Percentiles rank a stretch among this genome's conserved stretches.
These are phyloP conservation scores for Cheirogaleus medius DNA, from an alignment of 2,113 vertebrate genomes.

Conservation along the genomic window DNA sequence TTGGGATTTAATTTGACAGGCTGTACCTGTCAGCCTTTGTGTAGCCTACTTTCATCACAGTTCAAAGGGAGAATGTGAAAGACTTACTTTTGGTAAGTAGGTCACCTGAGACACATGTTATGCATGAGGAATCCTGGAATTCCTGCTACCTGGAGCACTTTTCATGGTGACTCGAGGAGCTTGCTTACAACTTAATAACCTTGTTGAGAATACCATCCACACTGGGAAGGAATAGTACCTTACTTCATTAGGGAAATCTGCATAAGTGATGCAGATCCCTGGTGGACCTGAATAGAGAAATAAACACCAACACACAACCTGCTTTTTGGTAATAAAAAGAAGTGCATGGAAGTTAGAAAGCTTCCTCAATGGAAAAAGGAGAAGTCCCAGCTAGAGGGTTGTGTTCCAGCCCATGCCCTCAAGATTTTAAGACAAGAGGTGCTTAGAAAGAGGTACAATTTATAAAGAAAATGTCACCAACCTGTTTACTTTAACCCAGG, in stretches of 20 bases:
- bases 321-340: conserved; percentile 13
- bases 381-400: background rate
- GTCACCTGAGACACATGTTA: conserved; percentile 5
- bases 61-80: conserved; percentile 55
- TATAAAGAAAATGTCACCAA: background rate
- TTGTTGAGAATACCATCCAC: background rate
- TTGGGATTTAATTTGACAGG: conserved; percentile 47
- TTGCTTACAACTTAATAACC: background rate
- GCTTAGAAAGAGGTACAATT: background rate
- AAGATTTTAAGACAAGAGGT: background rate
- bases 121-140: conserved; percentile 1
- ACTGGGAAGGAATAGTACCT: background rate
- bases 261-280: background rate
- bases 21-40: conserved; percentile 17
- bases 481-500: background rate
- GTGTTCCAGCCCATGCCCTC: background rate
- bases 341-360: background rate
- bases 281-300: background rate
- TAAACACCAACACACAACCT: background rate
- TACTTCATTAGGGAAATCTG: background rate
- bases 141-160: background rate
- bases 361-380: background rate
- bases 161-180: background rate
- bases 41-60: conserved; percentile 55
- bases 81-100: conserved; percentile 24